Percentiles rank a stretch among this genome's conserved stretches.
Conservation (phyloP, 2,888 invertebrate species). For the Mythimna pallens region DNA sequence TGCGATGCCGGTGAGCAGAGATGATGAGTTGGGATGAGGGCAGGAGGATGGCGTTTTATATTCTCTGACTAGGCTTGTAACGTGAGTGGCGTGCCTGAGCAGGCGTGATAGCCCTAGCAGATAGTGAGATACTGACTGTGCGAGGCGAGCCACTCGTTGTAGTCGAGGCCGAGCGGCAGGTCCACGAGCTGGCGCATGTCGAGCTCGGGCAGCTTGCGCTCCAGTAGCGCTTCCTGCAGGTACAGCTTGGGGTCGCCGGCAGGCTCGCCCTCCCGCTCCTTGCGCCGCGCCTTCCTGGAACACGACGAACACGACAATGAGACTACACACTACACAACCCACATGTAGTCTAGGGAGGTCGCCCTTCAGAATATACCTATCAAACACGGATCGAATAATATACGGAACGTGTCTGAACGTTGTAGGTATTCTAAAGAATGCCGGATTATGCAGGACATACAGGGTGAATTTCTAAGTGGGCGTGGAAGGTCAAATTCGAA, state of each 20-base stretch:
- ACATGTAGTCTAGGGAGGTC: too few species aligned
- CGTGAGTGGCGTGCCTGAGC: neutral
- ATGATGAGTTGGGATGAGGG: neutral
- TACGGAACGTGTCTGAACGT: too few species aligned
- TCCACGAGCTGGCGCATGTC: constrained; percentile 98
- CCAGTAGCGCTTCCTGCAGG: constrained; percentile 98
- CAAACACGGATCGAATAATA: too few species aligned
- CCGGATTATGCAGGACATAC: too few species aligned
- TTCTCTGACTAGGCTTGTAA: too few species aligned
- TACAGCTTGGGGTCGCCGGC: constrained; percentile 97
- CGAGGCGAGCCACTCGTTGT: constrained; percentile 99
- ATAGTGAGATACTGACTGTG: constrained; percentile 93
- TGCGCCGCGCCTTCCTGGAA: constrained; percentile 98
- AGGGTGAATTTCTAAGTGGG: too few species aligned
- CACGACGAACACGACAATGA: neutral
- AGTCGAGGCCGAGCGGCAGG: constrained; percentile 98
- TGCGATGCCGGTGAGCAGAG: neutral
- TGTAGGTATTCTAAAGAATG: too few species aligned
- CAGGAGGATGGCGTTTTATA: too few species aligned
- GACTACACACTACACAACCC: neutral
- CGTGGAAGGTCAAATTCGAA: too few species aligned
- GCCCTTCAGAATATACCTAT: too few species aligned
- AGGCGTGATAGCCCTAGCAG: neutral
- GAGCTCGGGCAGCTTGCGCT: constrained; percentile 98
- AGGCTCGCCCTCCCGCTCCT: constrained; percentile 96